Evolutionary conservation across 92 coral and sea anemone species (phyloP).

Genomic region (Palythoa heliodiscus): DNA sequence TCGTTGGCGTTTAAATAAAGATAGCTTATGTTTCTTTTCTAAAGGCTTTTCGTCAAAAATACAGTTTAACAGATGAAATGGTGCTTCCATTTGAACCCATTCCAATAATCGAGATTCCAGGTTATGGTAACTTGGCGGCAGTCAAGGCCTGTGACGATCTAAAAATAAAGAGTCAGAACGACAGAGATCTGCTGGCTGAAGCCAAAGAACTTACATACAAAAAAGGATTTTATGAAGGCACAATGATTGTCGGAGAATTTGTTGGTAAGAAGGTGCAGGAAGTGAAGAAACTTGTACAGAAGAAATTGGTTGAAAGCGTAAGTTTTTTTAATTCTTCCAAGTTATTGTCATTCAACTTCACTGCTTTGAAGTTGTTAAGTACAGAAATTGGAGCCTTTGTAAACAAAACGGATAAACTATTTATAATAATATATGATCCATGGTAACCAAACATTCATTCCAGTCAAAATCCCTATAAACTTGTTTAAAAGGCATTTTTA

Average conservation of each 20-base stretch:
- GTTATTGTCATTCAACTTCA: background rate
- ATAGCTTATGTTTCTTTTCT: background rate
- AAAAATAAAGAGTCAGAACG: conserved; percentile 96
- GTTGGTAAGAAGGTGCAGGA: conserved; percentile 95
- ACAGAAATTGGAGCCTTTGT: background rate
- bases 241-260: conserved; percentile 86
- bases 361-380: background rate
- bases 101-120: conserved; percentile 96
- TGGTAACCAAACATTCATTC: too few relatives aligned
- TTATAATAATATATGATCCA: too few relatives aligned
- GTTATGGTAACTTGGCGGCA: conserved; percentile 91
- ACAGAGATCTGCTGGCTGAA: conserved; percentile 85
- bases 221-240: conserved; percentile 97
- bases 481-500: too few relatives aligned
- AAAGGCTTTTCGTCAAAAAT: conserved; percentile 92
- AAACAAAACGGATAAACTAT: too few relatives aligned
- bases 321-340: background rate
- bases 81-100: conserved; percentile 93
- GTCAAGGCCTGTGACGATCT: conserved; percentile 94
- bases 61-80: conserved; percentile 93
- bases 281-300: conserved; percentile 94
- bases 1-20: background rate
- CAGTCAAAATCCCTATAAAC: too few relatives aligned
- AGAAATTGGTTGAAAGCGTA: conserved; percentile 83
- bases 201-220: conserved; percentile 96